A percentile compares a stretch with the other conserved stretches of the same genome.
Evolutionary conservation across 1,140 invertebrate species (phyloP).

Genomic region (Oppia nitens): DNA sequence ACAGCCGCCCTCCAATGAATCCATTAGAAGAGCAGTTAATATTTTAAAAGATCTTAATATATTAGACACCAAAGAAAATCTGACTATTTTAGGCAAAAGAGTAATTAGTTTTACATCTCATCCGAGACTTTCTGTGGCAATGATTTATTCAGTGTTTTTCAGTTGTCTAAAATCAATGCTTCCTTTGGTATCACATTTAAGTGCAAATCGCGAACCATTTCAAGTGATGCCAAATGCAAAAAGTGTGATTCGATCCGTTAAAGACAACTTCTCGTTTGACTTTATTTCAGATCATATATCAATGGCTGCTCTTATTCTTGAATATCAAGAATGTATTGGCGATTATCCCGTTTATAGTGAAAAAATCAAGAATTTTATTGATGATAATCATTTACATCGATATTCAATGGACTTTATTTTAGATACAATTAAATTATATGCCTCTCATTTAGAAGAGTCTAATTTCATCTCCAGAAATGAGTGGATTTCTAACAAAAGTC

Average conservation of each 20-base stretch:
- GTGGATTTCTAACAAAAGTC: conserved; percentile 26
- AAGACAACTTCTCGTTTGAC: conserved; percentile 31
- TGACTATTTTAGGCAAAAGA: conserved; percentile 38
- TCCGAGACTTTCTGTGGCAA: conserved; percentile 37
- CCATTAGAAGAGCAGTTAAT: conserved; percentile 33
- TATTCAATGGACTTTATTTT: not conserved
- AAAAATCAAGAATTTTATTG: not conserved
- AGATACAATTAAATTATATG: conserved; percentile 17
- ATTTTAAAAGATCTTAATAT: conserved; percentile 37
- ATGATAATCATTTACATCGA: not conserved
- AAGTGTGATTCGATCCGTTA: conserved; percentile 30
- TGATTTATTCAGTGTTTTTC: conserved; percentile 36
- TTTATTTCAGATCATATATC: conserved; percentile 36
- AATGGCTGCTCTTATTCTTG: conserved; percentile 30
- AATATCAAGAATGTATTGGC: too few relatives aligned
- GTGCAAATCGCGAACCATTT: conserved; percentile 23
- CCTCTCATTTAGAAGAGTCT: conserved; percentile 11
- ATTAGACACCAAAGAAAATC: conserved; percentile 35
- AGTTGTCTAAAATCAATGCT: conserved; percentile 8
- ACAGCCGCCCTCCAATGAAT: conserved; percentile 33
- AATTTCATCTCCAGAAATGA: conserved; percentile 23
- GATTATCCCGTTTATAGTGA: not conserved
- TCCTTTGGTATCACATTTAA: not conserved
- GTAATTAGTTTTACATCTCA: conserved; percentile 34
- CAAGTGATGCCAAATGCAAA: conserved; percentile 22